These are phyloP conservation scores for Portunus trituberculatus DNA, from an alignment of 1,140 invertebrate genomes.

Conservation along the genomic window DNA sequence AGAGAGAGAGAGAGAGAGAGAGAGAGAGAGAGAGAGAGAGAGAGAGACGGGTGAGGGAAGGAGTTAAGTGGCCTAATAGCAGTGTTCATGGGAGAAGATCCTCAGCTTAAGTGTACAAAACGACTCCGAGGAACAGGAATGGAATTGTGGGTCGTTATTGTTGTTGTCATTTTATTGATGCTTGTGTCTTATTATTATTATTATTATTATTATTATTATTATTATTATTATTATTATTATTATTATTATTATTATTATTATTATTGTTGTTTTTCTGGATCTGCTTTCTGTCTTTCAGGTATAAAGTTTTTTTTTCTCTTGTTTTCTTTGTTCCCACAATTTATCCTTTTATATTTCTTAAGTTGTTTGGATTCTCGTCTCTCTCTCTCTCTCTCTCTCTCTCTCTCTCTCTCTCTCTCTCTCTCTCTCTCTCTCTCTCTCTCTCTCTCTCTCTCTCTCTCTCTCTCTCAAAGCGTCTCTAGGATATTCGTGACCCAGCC, in stretches of 20 bases:
- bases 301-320: not conserved
- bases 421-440: constrained; percentile 26
- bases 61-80: not conserved
- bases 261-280: not conserved
- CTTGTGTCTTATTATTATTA: not conserved
- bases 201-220: not conserved
- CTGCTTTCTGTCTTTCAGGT: too few species aligned
- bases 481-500: constrained; percentile 24
- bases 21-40: not conserved
- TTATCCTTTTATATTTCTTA: not conserved
- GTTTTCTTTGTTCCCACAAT: not conserved
- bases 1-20: not conserved
- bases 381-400: not conserved
- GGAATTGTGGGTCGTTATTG: not conserved
- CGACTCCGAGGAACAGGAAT: too few species aligned
- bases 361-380: not conserved
- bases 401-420: constrained; percentile 44
- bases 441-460: constrained; percentile 45
- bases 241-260: not conserved
- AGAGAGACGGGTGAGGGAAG: not conserved
- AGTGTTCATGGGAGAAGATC: not conserved
- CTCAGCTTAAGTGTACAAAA: not conserved
- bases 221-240: too few species aligned
- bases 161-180: not conserved
- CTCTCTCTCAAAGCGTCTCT: constrained; percentile 15